Conservation (phyloP, 2,113 vertebrate genomes). For the Hyperopisus bebe region DNA sequence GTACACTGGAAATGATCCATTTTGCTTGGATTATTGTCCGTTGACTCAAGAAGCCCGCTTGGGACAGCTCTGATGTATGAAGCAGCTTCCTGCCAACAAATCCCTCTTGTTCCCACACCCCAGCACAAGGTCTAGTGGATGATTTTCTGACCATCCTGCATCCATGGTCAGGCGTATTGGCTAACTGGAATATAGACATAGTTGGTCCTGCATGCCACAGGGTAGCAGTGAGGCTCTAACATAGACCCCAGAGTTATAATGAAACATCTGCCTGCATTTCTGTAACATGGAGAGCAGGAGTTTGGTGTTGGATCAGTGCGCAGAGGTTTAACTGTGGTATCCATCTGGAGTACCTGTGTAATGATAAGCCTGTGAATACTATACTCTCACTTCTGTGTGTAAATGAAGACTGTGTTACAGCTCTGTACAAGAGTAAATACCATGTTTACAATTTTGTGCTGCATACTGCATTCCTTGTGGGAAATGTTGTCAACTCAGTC, state of each 20-base stretch:
- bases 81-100: background rate
- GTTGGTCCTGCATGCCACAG: background rate
- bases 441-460: background rate
- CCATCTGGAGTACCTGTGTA: background rate
- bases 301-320: background rate
- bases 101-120: background rate
- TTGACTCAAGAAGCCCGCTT: conserved; percentile 11
- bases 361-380: background rate
- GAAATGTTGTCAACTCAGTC: background rate
- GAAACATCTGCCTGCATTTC: background rate
- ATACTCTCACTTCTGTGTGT: background rate
- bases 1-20: background rate
- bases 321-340: background rate
- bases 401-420: background rate
- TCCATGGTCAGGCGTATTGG: background rate
- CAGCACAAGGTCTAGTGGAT: background rate
- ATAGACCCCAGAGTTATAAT: background rate
- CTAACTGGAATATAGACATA: background rate
- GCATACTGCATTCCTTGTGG: background rate
- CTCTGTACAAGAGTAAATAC: background rate
- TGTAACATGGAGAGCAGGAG: background rate
- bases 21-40: conserved; percentile 5
- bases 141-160: background rate
- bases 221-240: background rate
- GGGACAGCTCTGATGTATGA: background rate